Base-by-base conservation (phyloP, 2,888 invertebrate species). In the Heliconius ismenius region DNA sequence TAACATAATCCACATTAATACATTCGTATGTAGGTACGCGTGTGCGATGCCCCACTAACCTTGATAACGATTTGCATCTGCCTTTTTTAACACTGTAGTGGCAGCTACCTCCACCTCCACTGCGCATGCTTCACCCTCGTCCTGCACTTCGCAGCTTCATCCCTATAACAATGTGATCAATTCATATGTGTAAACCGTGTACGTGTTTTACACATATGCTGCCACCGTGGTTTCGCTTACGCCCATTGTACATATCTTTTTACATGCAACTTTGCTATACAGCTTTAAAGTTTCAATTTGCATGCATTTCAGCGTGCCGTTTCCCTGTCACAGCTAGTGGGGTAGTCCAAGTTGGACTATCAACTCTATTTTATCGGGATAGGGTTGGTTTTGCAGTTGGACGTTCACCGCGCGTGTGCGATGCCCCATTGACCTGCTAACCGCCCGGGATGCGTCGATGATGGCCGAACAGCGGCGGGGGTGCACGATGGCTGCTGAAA, bases 401-500 rank as follows among this genome's bases (percentile, higher is more conserved):
- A 70, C 49, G 36, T 49, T 78, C 79, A 75, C 67, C 78, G 85
- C 83, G 84, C 83, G 81, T 84, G 85, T 83, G 85, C 84, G 80
- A 77, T 83, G 85, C 75, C 85, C 86, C 82, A 83, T 77, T 86
- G 82, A 86, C 85, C 86, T 75, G 83, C 77, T 83, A 83, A 85
- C 83, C 77, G 75, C 58, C 79, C 78, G 81, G 80, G 83, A 81
- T 82, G 81, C 81, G 82, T 69, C 79, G 79, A 78, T 65, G 64
- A 49, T 54, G 11, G 15, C 70, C 76, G 79, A 80, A 60, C 43
- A 18, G 43, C 21, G 24, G 32, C 67, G 73, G 73, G 69, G 73
- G 49, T 74, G 26, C 62, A 54, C 65, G 72, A 76, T 60, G 24
- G 15, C 10, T 24, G 58, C 67, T 36, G 73, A 26, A 63, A 64